Base-by-base conservation (phyloP, 35 echinoderm and acorn worm genomes). In the Apostichopus californicus region DNA sequence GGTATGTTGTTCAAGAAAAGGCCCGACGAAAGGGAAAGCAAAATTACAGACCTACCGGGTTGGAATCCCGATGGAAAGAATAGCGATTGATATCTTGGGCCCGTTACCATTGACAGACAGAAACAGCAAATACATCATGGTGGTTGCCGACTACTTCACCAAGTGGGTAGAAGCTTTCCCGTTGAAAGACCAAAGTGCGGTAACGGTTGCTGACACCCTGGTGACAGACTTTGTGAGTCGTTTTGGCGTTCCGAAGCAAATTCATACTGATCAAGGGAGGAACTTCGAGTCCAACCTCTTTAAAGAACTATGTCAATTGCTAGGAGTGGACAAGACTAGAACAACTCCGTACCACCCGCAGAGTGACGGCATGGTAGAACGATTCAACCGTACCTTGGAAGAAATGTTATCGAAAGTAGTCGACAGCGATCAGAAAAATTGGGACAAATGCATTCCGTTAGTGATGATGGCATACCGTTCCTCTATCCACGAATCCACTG, bases 251-350 rank as follows among this genome's bases (percentile, higher is more conserved):
- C 94, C 94, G 3, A 21, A 25, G 18, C 6, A 86, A 25, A 34
- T 95, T 53, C 89, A 95, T 21, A 86, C 90, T 53, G 94, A 95
- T 55, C 89, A 92, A 64, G 89, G 94, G 11, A 77, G 66, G 8
- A 70, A 95, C 21, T 95, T 95, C 64, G 94, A 92, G 23, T 79
- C 90, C 5, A 72, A 25, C 24, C 24, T 25, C 24, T 25, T 25
- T 25, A 25, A 25, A 25, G 24, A 25, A 25, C 24, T 25, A 83
- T 95, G 84, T 89, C 22, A 80, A 25, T 26, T 92, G 11, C 73
- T 92, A 8, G 94, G 86, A 5, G 92, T 95, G 8, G 10, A 92
- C 5, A 95, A 92, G 56, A 90, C 94, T 8, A 80, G 56, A 54
- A 94, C 93, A 18, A 83, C 63, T 8, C 87, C 85, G 3, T 58